These are phyloP conservation scores for Spilogale gracilis DNA, from an alignment of 2,113 vertebrate species.

Conservation along the genomic window DNA sequence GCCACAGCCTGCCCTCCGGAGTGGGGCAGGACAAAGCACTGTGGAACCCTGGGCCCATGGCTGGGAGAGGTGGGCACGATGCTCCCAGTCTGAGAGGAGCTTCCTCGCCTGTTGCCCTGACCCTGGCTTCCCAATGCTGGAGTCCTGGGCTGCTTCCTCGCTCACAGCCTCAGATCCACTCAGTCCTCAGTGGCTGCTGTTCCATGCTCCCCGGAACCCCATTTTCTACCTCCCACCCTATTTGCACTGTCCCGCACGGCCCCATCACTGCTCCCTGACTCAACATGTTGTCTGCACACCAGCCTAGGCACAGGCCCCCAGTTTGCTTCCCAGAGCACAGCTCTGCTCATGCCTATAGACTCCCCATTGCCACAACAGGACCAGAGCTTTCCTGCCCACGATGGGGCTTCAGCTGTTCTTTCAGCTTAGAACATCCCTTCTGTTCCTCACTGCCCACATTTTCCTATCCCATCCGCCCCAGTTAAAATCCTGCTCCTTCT, in stretches of 20 bases:
- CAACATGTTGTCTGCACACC: fast-evolving
- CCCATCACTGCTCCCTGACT: background rate
- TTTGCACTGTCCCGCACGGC: background rate
- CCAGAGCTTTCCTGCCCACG: background rate
- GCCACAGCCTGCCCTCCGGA: background rate
- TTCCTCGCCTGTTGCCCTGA: background rate
- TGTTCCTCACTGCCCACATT: background rate
- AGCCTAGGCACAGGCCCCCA: fast-evolving
- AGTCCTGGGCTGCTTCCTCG: background rate
- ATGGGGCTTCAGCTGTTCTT: background rate
- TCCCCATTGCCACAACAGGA: background rate
- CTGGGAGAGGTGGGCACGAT: background rate
- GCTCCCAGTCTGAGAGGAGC: background rate
- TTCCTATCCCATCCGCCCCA: background rate
- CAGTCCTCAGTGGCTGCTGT: background rate
- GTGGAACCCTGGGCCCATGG: fast-evolving
- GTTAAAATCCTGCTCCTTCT: background rate
- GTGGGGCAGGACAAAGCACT: background rate
- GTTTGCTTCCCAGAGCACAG: background rate
- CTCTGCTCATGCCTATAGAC: background rate
- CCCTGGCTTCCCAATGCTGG: background rate
- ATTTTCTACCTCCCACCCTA: too few species aligned
- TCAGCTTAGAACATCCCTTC: background rate
- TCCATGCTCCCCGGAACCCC: too few species aligned
- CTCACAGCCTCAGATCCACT: background rate